Base-by-base conservation (phyloP, 2,888 invertebrate species). In the Eristalis arbustorum region DNA sequence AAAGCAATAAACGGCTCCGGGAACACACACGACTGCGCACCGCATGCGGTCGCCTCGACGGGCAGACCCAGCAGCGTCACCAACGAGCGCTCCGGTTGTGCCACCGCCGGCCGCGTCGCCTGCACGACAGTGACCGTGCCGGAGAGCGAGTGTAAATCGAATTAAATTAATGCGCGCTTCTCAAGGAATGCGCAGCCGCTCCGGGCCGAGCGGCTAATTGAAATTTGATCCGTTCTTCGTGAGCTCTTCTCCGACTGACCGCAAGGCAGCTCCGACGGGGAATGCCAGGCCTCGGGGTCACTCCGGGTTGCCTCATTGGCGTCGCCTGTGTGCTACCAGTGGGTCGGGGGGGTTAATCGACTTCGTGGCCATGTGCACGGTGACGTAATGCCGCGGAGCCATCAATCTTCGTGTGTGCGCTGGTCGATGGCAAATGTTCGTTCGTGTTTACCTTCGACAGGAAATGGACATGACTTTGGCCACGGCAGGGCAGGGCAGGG, bases 11-110 rank as follows among this genome's bases (percentile, higher is more conserved):
- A 77, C 73, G 69, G 42, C 71, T 59, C 61, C 73, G 3, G 82
- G 85, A 87, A 87, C 85, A 87, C 85, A 87, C 85, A 87, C 82
- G 82, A 82, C 67, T 75, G 71, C 34, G 76, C 75, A 42, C 72
- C 72, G 84, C 72, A 63, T 76, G 62, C 61, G 61, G 68, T 34
- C 64, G 28, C 57, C 34, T 11, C 34, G 74, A 40, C 49, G 75
- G 8, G n/a, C 13, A 25, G 13, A 10, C 18, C 25, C 28, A 11
- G 22, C 40, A 34, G 74, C 74, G 76, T 61, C 37, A 72, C 37
- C 18, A 49, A 18, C 49, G 8, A 28, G 63, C 56, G 42, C 40
- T n/a, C 59, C 59, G 69, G 22, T 66, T 18, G 40, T 42, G 40
- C n/a, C 49, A 49, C 49, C 49, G 18, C 8, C 2, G n/a, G n/a